phyloP scores from a whole-genome alignment of 2,113 vertebrate species.

The Heterotilapia buettikoferi region DNA sequence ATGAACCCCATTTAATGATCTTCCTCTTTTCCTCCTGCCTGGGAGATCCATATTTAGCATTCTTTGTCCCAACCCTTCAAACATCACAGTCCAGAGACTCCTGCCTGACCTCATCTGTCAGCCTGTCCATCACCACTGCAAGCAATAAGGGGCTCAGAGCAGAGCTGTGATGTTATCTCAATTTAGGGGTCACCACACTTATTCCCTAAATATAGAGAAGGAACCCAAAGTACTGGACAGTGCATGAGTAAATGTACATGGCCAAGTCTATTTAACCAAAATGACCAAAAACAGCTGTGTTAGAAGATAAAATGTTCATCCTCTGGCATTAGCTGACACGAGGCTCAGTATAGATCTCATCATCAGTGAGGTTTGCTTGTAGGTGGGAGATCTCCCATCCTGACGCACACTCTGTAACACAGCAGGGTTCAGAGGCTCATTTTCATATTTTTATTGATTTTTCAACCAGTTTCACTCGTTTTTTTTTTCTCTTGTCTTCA shows the following conservation, averaged over 20 bases:
- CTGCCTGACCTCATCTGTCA: background rate
- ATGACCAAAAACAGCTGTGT: fast-evolving
- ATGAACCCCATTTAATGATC: background rate
- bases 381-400: background rate
- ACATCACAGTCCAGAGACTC: background rate
- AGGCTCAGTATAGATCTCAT: background rate
- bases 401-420: background rate
- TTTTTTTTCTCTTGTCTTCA: background rate
- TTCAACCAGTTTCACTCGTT: background rate
- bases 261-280: background rate
- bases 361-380: background rate
- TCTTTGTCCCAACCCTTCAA: background rate
- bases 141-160: background rate
- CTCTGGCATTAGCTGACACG: background rate
- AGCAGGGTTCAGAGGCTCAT: background rate
- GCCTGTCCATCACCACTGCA: background rate
- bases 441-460: background rate
- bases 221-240: background rate
- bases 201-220: background rate
- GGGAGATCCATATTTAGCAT: background rate
- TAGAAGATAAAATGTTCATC: background rate
- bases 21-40: background rate
- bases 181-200: background rate
- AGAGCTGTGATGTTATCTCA: background rate
- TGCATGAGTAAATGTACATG: background rate